phyloP scores from a whole-genome alignment of 2,888 invertebrate genomes.

The Hypomecis atomaria region DNA sequence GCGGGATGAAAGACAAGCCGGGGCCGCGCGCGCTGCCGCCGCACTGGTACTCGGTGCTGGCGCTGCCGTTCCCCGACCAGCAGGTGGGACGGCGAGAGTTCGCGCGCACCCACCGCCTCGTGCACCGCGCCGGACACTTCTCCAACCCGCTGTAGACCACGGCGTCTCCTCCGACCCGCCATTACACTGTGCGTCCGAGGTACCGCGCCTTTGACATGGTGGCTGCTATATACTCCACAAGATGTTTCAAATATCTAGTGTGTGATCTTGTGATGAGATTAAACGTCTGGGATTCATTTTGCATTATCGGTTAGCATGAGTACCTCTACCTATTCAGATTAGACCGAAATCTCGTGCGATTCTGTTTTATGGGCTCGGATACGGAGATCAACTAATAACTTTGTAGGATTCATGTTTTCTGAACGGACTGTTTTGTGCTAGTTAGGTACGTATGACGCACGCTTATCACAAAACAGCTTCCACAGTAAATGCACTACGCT shows the following conservation, averaged over 20 bases:
- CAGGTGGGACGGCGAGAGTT: slow-evolving; percentile 95
- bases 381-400: background rate
- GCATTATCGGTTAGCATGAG: background rate
- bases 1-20: slow-evolving; percentile 59
- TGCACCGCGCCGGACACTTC: slow-evolving; percentile 93
- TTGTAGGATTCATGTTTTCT: background rate
- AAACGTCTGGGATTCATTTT: background rate
- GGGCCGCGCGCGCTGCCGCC: slow-evolving; percentile 88
- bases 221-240: slow-evolving; percentile 58
- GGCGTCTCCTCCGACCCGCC: slow-evolving; percentile 96
- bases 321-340: too few relatives aligned
- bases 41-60: slow-evolving; percentile 95
- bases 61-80: slow-evolving; percentile 96
- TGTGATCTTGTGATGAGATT: background rate
- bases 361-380: too few relatives aligned
- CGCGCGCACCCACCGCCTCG: slow-evolving; percentile 88
- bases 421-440: slow-evolving; percentile 26
- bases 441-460: slow-evolving; percentile 9
- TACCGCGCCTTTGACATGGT: slow-evolving; percentile 71
- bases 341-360: too few relatives aligned
- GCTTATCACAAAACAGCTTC: slow-evolving; percentile 34
- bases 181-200: slow-evolving; percentile 82
- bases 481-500: slow-evolving; percentile 34
- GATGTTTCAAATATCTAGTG: background rate
- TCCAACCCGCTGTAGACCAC: slow-evolving; percentile 89